Percentiles rank a stretch among this genome's conserved stretches.
These are phyloP conservation scores for Drosophila nigricruria DNA, from an alignment of 2,888 invertebrate genomes.

Conservation along the genomic window DNA sequence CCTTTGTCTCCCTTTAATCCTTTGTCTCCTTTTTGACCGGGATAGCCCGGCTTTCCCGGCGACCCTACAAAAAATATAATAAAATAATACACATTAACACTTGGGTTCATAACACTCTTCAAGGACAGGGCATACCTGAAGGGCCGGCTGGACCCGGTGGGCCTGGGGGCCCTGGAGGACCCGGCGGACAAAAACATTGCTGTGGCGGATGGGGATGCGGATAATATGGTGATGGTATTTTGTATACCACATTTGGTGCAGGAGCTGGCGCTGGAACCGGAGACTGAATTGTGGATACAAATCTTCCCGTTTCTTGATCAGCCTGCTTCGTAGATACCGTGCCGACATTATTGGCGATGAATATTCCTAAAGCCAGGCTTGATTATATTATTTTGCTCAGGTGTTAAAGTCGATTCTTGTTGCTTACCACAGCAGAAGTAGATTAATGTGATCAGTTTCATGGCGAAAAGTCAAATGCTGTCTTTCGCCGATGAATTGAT, in stretches of 20 bases:
- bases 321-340: constrained; percentile 15
- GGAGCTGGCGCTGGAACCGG: constrained; percentile 35
- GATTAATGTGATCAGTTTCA: constrained; percentile 55
- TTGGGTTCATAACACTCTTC: neutral
- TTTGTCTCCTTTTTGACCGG: constrained; percentile 41
- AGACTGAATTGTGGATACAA: constrained; percentile 46
- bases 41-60: constrained; percentile 33
- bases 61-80: constrained; percentile 10
- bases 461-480: constrained; percentile 52
- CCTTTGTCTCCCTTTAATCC: constrained; percentile 55
- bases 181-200: constrained; percentile 52
- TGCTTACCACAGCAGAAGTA: constrained; percentile 58
- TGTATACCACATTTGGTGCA: constrained; percentile 47
- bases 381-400: neutral
- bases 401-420: neutral
- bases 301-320: constrained; percentile 47
- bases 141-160: constrained; percentile 32
- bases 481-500: constrained; percentile 35
- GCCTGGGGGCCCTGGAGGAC: constrained; percentile 51
- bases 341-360: constrained; percentile 6
- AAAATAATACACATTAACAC: neutral
- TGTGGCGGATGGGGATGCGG: constrained; percentile 29
- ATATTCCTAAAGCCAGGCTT: constrained; percentile 9
- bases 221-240: constrained; percentile 49
- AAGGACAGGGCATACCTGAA: constrained; percentile 16